Percentiles rank a stretch among this genome's conserved stretches.
Conservation (phyloP, 2,888 invertebrate species). For the Cephus pygmeus region DNA sequence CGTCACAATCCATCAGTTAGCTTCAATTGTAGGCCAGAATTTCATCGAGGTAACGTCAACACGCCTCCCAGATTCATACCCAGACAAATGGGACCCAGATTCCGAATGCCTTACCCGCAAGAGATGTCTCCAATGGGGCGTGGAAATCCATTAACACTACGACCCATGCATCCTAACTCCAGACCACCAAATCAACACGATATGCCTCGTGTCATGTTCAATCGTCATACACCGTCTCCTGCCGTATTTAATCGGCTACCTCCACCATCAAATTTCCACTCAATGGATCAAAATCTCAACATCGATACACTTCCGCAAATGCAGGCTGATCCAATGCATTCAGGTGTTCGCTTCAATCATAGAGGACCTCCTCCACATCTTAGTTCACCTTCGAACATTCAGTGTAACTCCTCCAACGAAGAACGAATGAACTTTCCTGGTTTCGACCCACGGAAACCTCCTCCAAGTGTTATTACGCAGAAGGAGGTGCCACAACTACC, state of each 20-base stretch:
- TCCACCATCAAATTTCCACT: neutral
- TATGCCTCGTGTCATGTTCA: conserved; percentile 14
- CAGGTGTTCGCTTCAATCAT: neutral
- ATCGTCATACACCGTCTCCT: conserved; percentile 24
- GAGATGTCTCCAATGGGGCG: neutral
- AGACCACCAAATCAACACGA: neutral
- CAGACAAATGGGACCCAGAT: conserved; percentile 1
- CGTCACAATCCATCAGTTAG: neutral
- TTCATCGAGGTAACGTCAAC: neutral
- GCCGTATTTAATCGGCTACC: neutral
- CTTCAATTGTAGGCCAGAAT: neutral
- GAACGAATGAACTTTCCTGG: conserved; percentile 21
- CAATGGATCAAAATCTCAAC: neutral
- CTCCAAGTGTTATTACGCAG: conserved; percentile 8
- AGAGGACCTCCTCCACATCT: neutral
- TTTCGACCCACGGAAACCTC: conserved; percentile 34
- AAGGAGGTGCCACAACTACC: conserved; percentile 38
- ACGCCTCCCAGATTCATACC: neutral
- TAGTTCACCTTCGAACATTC: neutral
- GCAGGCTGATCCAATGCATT: neutral
- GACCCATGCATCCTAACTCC: neutral
- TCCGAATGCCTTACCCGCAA: neutral
- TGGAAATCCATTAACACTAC: neutral
- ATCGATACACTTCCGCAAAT: neutral
- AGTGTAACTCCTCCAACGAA: neutral